phyloP scores from a whole-genome alignment of 53 echinoderm and acorn worm genomes.

The Echinometra lucunter region DNA sequence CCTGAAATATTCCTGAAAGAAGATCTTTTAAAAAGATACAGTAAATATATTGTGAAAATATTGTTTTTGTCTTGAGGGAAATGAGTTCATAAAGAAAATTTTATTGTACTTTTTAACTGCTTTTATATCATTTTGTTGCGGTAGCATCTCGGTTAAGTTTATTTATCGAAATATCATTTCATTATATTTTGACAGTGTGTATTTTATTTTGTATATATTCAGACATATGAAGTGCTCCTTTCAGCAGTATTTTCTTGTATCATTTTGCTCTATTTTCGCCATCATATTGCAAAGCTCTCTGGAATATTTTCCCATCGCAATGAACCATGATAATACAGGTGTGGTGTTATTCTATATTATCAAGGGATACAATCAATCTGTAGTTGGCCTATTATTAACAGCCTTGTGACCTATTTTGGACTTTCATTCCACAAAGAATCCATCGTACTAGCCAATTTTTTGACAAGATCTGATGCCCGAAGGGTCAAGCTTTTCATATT shows the following conservation, averaged over 20 bases:
- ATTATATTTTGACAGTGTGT: background rate
- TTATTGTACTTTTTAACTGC: background rate
- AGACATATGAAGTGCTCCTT: background rate
- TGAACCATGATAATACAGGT: background rate
- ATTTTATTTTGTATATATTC: background rate
- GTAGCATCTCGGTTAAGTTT: background rate
- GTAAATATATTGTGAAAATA: background rate
- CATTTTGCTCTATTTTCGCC: background rate
- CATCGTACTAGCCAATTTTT: background rate
- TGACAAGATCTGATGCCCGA: conserved; percentile 18
- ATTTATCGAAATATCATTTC: background rate
- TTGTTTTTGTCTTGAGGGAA: background rate
- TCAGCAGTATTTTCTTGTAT: background rate
- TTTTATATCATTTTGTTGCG: background rate
- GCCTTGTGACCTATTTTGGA: conserved; percentile 27
- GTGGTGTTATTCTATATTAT: conserved; percentile 25
- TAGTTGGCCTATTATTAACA: background rate
- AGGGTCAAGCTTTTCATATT: conserved; percentile 22
- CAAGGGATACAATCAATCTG: background rate
- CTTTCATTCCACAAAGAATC: background rate
- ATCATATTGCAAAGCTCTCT: background rate
- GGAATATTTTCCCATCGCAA: background rate
- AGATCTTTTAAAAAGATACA: background rate
- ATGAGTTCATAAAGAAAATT: background rate
- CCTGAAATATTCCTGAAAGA: background rate